Base-by-base conservation (phyloP, 2,113 vertebrate genomes). In the Dasyprocta punctata region DNA sequence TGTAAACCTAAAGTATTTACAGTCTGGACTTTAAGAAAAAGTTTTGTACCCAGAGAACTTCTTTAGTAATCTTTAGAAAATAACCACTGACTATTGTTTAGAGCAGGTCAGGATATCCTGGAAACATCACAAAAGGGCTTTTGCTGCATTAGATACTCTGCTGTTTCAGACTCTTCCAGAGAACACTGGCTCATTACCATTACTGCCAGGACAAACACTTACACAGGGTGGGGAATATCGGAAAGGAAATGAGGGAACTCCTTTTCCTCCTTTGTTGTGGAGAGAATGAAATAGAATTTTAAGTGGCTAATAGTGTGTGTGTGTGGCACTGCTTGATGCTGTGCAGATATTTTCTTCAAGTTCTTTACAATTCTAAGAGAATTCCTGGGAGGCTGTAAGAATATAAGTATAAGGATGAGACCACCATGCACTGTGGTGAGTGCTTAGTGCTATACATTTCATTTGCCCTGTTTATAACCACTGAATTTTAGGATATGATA, bases 231-330 rank as follows among this genome's bases (percentile, higher is more conserved):
- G 22, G 54, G 86, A 56, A 16, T 24, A 75, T 54, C 28, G 78
- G 56, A 87, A 82, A 83, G 86, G 63, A 91, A 82, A 81, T 28
- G 54, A 69, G 11, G 58, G 60, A 47, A 80, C 52, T 60, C 30
- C 4, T 90, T 67, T 24, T 38, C 5, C 5, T 3, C 19, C 33
- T 83, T 60, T 92, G 92, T 24, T 52, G 44, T 36, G 77, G 24
- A 92, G n/a, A 86, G n/a, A 93, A 91, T 67, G 26, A 90, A 93
- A 41, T 36, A 83, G 73, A 86, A 91, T 91, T 92, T 52, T 73
- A 56, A 61, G 56, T 78, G 77, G 36, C 60, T 84, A 67, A 14
- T 36, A n/a, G n/a, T n/a, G n/a, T 47, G 24, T 81, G 16, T 41
- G 41, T 92, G 69, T 41, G 38, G 77, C 16, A 65, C 22, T 90